Evolutionary conservation across 2,797 vertebrate genomes (phyloP).

Genomic region (Danio albolineatus): DNA sequence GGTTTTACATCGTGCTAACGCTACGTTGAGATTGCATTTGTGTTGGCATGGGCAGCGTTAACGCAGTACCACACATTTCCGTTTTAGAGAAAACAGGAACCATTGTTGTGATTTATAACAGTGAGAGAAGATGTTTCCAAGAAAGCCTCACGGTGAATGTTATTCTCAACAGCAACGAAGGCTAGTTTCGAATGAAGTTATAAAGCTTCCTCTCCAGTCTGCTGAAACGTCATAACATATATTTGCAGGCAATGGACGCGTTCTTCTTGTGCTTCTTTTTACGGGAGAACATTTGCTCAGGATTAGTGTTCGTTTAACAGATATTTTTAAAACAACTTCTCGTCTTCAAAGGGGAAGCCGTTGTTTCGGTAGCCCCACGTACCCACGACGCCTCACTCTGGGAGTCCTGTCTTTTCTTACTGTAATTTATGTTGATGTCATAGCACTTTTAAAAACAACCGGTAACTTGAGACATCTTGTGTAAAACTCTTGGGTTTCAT

Average conservation of each 20-base stretch:
- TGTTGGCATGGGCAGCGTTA: constrained; percentile 27
- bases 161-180: constrained; percentile 54
- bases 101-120: constrained; percentile 55
- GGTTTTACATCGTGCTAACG: background rate
- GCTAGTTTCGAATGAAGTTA: constrained; percentile 58
- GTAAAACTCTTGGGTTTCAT: constrained; percentile 55
- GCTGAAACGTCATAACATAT: constrained; percentile 58
- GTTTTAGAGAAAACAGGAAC: constrained; percentile 15
- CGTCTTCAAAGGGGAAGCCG: constrained; percentile 67
- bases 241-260: constrained; percentile 36
- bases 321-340: constrained; percentile 62
- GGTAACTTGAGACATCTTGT: constrained; percentile 70
- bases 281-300: constrained; percentile 63
- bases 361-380: constrained; percentile 66
- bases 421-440: constrained; percentile 71
- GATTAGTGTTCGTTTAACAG: constrained; percentile 62
- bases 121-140: constrained; percentile 56
- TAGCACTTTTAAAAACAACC: constrained; percentile 75
- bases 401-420: constrained; percentile 66
- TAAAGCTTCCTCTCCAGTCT: constrained; percentile 52
- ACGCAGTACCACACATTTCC: constrained; percentile 6
- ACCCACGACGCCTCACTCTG: constrained; percentile 57
- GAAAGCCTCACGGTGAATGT: constrained; percentile 53
- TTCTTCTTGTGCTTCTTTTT: constrained; percentile 45
- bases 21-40: constrained; percentile 10